These are phyloP conservation scores for Vollenhovia emeryi DNA, from an alignment of 1,140 invertebrate species.

Conservation along the genomic window DNA sequence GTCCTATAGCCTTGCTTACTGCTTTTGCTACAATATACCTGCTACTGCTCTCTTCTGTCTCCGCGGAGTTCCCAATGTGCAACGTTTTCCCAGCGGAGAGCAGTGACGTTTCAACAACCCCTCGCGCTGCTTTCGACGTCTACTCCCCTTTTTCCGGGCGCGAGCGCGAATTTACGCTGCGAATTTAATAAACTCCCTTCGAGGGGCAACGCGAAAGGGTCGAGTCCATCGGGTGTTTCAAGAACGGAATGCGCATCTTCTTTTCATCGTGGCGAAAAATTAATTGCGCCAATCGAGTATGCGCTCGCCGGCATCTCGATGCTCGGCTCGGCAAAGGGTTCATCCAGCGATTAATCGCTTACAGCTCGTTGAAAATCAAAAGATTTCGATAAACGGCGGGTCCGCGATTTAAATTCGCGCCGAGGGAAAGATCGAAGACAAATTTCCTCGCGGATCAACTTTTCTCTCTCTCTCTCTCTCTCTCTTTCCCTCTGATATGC, in stretches of 20 bases:
- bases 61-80: background rate
- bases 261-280: background rate
- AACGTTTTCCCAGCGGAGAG: background rate
- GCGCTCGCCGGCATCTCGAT: background rate
- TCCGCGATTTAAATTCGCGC: background rate
- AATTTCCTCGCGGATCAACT: slow-evolving; percentile 15
- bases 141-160: background rate
- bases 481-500: too few species aligned
- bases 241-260: background rate
- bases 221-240: background rate
- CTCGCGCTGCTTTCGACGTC: slow-evolving; percentile 17
- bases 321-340: background rate
- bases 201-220: background rate
- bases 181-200: slow-evolving; percentile 42
- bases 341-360: slow-evolving; percentile 23
- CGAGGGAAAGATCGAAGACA: background rate
- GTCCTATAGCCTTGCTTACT: background rate
- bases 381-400: slow-evolving; percentile 16
- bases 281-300: background rate
- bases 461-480: too few species aligned
- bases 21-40: background rate
- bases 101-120: background rate
- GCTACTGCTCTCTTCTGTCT: background rate
- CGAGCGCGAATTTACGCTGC: background rate
- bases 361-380: slow-evolving; percentile 14